Evolutionary conservation across 2,797 vertebrate genomes (phyloP).

Genomic region (Brachyalestes nurse): DNA sequence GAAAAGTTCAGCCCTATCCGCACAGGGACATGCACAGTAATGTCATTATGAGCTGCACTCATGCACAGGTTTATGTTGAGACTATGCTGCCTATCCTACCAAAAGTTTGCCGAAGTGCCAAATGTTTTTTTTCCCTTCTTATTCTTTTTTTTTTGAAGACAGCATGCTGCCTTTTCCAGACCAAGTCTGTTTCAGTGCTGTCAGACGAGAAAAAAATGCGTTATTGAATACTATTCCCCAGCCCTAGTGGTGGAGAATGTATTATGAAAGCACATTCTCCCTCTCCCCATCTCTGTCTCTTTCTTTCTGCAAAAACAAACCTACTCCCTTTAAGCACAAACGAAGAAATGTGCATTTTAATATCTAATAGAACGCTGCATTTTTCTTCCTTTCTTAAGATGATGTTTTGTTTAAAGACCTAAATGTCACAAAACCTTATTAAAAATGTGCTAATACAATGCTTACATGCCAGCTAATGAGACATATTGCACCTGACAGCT

Average conservation of each 20-base stretch:
- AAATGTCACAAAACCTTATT: background rate
- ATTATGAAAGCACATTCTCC: slow-evolving; percentile 57
- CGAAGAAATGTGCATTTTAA: too few relatives aligned
- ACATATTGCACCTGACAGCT: slow-evolving; percentile 19
- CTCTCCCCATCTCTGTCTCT: slow-evolving; percentile 38
- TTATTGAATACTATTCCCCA: slow-evolving; percentile 59
- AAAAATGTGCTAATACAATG: background rate
- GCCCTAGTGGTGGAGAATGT: slow-evolving; percentile 52
- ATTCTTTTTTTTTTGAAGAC: slow-evolving; percentile 52
- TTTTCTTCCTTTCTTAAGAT: background rate
- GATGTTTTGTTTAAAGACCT: background rate
- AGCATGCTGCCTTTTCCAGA: slow-evolving; percentile 58
- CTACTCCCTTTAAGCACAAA: background rate
- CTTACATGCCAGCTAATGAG: slow-evolving; percentile 13
- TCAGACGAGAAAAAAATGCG: slow-evolving; percentile 54
- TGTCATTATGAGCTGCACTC: slow-evolving; percentile 14
- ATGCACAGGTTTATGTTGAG: slow-evolving; percentile 25
- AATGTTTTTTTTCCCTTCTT: too few relatives aligned
- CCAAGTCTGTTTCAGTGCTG: slow-evolving; percentile 54
- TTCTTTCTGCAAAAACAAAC: slow-evolving; percentile 27
- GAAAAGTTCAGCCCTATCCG: slow-evolving; percentile 26
- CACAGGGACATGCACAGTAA: slow-evolving; percentile 24
- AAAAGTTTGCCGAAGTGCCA: slow-evolving; percentile 43
- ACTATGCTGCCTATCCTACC: slow-evolving; percentile 16
- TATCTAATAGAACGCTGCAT: background rate